Evolutionary conservation across 2,797 vertebrate genomes (phyloP).

Genomic region (Gephyroberyx darwinii): DNA sequence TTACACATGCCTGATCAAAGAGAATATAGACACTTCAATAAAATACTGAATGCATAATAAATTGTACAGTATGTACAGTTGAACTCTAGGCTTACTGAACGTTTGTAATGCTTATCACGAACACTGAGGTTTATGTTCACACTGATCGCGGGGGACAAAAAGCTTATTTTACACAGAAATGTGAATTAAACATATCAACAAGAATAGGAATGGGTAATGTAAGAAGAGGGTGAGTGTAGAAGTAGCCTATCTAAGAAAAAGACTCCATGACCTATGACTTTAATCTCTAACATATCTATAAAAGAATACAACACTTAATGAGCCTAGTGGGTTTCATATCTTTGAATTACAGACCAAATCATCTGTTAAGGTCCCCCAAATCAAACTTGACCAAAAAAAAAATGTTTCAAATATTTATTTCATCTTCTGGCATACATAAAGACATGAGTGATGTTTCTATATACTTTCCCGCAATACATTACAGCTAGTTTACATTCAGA

Average conservation of each 20-base stretch:
- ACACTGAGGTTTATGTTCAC: conserved; percentile 67
- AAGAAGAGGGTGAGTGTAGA: conserved; percentile 22
- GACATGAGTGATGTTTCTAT: conserved; percentile 70
- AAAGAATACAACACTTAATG: conserved; percentile 9
- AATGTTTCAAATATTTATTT: conserved; percentile 63
- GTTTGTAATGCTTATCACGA: conserved; percentile 67
- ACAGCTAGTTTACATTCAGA: conserved; percentile 75
- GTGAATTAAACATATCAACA: conserved; percentile 66
- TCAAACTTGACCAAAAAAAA: conserved; percentile 53
- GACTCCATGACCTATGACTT: background rate
- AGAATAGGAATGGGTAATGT: conserved; percentile 37
- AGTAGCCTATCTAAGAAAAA: conserved; percentile 32
- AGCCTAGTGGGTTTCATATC: conserved; percentile 33
- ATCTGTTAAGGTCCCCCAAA: conserved; percentile 26
- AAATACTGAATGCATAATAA: conserved; percentile 83
- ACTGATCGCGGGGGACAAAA: conserved; percentile 31
- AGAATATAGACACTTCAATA: conserved; percentile 85
- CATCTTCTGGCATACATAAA: conserved; percentile 61
- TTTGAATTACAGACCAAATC: conserved; percentile 59
- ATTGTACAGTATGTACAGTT: conserved; percentile 82
- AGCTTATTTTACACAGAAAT: conserved; percentile 63
- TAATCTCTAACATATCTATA: conserved; percentile 1
- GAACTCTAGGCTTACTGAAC: conserved; percentile 75
- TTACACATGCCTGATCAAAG: conserved; percentile 79
- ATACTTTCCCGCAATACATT: conserved; percentile 63